Percentiles rank a stretch among this genome's conserved stretches.
Conservation (phyloP, 2,797 vertebrate genomes). For the Molossus molossus region DNA sequence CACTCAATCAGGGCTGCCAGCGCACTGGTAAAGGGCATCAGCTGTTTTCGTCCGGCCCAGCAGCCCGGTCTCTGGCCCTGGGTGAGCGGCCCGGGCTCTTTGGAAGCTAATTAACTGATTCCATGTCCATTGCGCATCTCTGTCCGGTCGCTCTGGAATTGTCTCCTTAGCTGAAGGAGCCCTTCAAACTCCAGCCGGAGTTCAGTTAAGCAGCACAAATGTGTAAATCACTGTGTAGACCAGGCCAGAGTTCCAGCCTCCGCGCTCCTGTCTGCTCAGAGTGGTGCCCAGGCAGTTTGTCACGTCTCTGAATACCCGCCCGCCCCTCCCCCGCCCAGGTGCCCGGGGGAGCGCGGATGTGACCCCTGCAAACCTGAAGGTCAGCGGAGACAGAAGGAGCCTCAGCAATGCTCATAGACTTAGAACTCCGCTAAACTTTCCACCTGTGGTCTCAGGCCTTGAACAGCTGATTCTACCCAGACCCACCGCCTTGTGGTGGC, state of each 20-base stretch:
- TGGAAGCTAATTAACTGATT: slow-evolving; percentile 82
- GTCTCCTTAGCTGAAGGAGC: not conserved
- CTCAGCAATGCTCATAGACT: not conserved
- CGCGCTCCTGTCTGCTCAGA: not conserved
- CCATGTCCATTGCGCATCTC: not conserved
- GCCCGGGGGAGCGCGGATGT: not conserved
- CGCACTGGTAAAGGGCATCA: slow-evolving; percentile 56
- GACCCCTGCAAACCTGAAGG: not conserved
- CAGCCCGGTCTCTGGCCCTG: not conserved
- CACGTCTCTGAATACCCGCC: not conserved
- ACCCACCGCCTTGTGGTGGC: not conserved
- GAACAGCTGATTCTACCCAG: not conserved
- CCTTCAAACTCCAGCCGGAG: slow-evolving; percentile 54
- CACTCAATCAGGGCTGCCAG: slow-evolving; percentile 45
- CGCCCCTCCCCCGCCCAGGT: not conserved
- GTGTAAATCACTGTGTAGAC: not conserved
- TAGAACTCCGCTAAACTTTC: not conserved
- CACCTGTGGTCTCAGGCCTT: not conserved
- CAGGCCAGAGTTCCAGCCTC: not conserved
- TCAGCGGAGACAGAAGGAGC: not conserved
- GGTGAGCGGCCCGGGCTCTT: slow-evolving; percentile 67
- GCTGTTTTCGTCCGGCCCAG: slow-evolving; percentile 66
- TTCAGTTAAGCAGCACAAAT: slow-evolving; percentile 35
- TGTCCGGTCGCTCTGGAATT: slow-evolving; percentile 64
- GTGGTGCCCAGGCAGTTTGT: not conserved